phyloP scores from a whole-genome alignment of 2,888 invertebrate genomes.

The Rotaria magnacalcarata region DNA sequence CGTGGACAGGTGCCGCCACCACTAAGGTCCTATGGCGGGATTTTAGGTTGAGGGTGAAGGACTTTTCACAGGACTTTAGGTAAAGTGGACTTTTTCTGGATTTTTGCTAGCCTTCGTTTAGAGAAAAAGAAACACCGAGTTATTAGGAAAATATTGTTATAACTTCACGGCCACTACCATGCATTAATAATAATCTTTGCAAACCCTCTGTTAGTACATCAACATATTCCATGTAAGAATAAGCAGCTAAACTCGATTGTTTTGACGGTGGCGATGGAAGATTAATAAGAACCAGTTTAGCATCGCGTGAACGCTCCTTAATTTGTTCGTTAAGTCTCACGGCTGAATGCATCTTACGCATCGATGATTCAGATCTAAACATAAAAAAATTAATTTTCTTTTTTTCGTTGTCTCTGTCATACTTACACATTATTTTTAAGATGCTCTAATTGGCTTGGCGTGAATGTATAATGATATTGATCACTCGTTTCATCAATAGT shows the following conservation, averaged over 20 bases:
- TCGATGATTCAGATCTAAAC: slow-evolving; percentile 50
- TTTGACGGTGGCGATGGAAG: slow-evolving; percentile 81
- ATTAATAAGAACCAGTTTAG: slow-evolving; percentile 94
- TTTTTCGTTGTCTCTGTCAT: neutral
- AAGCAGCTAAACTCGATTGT: slow-evolving; percentile 41
- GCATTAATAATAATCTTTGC: slow-evolving; percentile 90
- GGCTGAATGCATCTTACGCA: slow-evolving; percentile 92
- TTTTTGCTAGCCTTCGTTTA: no score
- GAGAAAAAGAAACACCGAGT: neutral
- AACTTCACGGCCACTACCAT: slow-evolving; percentile 94
- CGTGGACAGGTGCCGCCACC: no score
- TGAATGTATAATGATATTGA: neutral
- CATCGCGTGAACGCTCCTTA: slow-evolving; percentile 89
- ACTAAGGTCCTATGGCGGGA: no score
- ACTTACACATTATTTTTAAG: neutral
- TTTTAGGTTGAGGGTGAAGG: no score
- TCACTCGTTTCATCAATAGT: neutral
- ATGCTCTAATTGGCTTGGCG: neutral
- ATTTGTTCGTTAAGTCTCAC: slow-evolving; percentile 96
- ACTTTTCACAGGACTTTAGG: no score
- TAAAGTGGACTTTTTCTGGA: no score
- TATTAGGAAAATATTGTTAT: slow-evolving; percentile 92
- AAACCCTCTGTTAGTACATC: slow-evolving; percentile 94
- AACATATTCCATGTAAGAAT: slow-evolving; percentile 90
- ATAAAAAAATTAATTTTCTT: neutral